phyloP scores from a whole-genome alignment of 92 coral and sea anemone species.

The Heliopora coerulea region DNA sequence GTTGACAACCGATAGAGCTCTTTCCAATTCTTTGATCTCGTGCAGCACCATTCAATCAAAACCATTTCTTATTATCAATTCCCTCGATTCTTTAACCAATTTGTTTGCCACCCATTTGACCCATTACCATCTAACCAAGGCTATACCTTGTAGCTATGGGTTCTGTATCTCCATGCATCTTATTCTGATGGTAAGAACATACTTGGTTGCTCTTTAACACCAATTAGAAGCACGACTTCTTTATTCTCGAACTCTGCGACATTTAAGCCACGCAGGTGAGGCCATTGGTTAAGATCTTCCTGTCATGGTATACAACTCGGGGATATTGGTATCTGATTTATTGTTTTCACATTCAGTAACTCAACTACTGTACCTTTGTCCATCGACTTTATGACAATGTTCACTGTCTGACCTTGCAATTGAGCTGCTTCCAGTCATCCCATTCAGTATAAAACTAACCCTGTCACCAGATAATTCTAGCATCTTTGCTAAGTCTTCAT shows the following conservation, averaged over 20 bases:
- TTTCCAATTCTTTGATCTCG: conserved; percentile 52
- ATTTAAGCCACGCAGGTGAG: conserved; percentile 45
- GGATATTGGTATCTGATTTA: conserved; percentile 61
- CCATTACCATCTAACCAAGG: conserved; percentile 71
- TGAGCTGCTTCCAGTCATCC: conserved; percentile 57
- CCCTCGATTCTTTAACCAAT: conserved; percentile 43
- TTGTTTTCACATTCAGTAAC: conserved; percentile 56
- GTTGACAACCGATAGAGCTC: conserved; percentile 48
- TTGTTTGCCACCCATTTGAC: conserved; percentile 55
- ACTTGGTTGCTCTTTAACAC: conserved; percentile 51
- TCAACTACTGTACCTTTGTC: conserved; percentile 50
- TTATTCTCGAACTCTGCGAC: conserved; percentile 34
- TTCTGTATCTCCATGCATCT: conserved; percentile 40
- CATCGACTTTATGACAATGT: conserved; percentile 55
- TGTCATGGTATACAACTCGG: conserved; percentile 43
- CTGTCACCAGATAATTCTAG: conserved; percentile 49
- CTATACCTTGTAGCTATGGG: conserved; percentile 56
- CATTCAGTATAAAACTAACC: conserved; percentile 54
- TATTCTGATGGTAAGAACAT: conserved; percentile 57
- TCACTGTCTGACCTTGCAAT: conserved; percentile 45
- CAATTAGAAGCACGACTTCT: conserved; percentile 48
- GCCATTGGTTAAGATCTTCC: conserved; percentile 44
- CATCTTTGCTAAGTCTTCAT: conserved; percentile 43
- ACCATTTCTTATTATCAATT: conserved; percentile 44
- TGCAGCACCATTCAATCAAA: conserved; percentile 43